A percentile compares a stretch with the other conserved stretches of the same genome.
Evolutionary conservation across 2,888 invertebrate genomes (phyloP).

Genomic region (Tipula vernalis): DNA sequence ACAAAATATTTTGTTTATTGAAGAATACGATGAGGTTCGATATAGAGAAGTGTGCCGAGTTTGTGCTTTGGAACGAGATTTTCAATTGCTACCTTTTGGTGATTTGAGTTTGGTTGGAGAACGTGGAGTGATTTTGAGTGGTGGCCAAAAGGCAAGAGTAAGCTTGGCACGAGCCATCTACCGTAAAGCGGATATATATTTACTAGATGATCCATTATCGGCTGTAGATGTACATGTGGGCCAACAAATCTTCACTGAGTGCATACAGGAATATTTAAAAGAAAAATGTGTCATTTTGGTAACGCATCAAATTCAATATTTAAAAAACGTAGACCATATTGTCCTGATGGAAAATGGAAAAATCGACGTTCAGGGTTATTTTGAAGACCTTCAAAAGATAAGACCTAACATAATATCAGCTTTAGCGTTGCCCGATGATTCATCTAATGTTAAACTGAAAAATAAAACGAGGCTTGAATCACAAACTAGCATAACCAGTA

Average conservation of each 20-base stretch:
- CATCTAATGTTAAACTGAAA: constrained; percentile 11
- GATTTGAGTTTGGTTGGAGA: constrained; percentile 46
- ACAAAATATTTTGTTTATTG: constrained; percentile 88
- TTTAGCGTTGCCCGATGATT: constrained; percentile 24
- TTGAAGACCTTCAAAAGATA: constrained; percentile 38
- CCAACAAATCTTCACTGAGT: constrained; percentile 61
- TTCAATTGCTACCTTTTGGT: constrained; percentile 44
- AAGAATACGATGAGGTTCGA: constrained; percentile 46
- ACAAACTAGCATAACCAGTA: constrained; percentile 18
- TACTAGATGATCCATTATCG: constrained; percentile 65
- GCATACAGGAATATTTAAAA: constrained; percentile 44
- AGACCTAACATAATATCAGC: constrained; percentile 38
- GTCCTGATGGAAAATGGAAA: constrained; percentile 41
- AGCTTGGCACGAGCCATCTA: constrained; percentile 66
- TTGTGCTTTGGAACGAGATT: constrained; percentile 50
- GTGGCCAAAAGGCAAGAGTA: constrained; percentile 64
- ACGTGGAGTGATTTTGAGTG: constrained; percentile 56
- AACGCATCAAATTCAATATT: constrained; percentile 54
- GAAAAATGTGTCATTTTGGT: constrained; percentile 57
- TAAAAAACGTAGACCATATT: constrained; percentile 41
- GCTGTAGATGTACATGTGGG: constrained; percentile 70
- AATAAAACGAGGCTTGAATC: neutral
- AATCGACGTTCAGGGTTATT: constrained; percentile 31
- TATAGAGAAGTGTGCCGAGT: constrained; percentile 41
- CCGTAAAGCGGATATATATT: constrained; percentile 57